Evolutionary conservation across 2,113 vertebrate genomes (phyloP), one percentile per base, ranked within the genome.

Genomic region (Pholis gunnellus): DNA sequence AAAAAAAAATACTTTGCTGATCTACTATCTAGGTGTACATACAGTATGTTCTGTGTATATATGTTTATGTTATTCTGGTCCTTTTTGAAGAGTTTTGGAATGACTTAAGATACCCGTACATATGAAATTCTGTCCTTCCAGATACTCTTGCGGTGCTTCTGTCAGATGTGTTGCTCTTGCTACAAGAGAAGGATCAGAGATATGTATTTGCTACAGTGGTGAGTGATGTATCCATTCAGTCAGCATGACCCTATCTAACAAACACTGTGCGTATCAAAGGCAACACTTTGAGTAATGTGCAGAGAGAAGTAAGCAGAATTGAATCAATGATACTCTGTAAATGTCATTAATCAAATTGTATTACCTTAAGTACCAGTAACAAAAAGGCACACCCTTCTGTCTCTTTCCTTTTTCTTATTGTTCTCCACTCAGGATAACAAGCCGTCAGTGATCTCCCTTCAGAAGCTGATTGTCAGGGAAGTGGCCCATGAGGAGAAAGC

Each of bases 171-270:
- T 93, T 99, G 38, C 72, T 99, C 71, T 90, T 99, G 34, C 91
- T 99, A 3, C 98, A 99, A 92, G 98, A 99, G 68, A 99, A 99
- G 89, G 98, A 99, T 86, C 98, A 99, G 93, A 96, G 96, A 94
- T 98, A 97, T 0, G 87, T 92, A 0, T 99, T 99, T 86, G 97
- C 97, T 1, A 95, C 97, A 1, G 96, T 99, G 96, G 98, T 99
- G 87, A 61, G 97, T 96, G 38, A 74, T 68, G 61, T 52, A 6
- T 34, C 20, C 34, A 3, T 48, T 46, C 63, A 25, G 3, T 9
- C 9, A 48, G 9, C 44, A 17, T 60, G 1, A 20, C 5, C 34
- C 31, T 18, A 25, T 57, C 11, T 31, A 52, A 54, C 9, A 59
- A 50, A 36, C 40, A 75, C 2, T 8, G 17, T 17, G 1, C 46